Base-by-base conservation (phyloP, 2,797 vertebrate species). In the Echiichthys vipera region DNA sequence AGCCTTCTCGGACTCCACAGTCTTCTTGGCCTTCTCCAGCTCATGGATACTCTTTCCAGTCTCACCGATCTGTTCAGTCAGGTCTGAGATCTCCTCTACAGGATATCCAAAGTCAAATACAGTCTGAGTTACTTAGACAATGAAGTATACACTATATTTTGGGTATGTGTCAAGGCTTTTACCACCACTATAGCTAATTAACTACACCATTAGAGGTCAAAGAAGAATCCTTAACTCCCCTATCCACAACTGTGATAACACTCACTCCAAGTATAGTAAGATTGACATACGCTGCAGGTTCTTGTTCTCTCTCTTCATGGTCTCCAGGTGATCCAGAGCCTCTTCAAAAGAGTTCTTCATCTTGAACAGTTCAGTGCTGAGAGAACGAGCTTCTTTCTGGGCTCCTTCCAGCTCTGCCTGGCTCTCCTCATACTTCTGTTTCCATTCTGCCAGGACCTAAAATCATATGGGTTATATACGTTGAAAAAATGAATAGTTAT, bases 311-410 rank as follows among this genome's bases (percentile, higher is more conserved):
- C 96, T 87, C 75, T 94, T 97, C 74, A 96, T 74, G 7, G 96
- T 96, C 85, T 96, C 96, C 27, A 97, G 84, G 0, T 96, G 95
- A 71, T 96, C 96, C 84, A 97, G 82, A 73, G 95, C 83, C 78
- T 97, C 96, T 75, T 97, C 96, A 3, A 96, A 97, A 0, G 95
- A 95, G 57, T 96, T 96, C 89, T 96, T 97, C 92, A 97, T 95
- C 88, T 97, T 97, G 81, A 97, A 97, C 47, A 97, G 80, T 75
- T 97, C 95, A 3, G 95, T 97, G 84, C 96, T 94, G 27, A 96
- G 92, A 67, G 95, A 94, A 2, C 93, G 93, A 55, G 95, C 86
- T 80, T 96, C 95, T 76, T 96, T 96, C 88, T 94, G 95, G 5
- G 95, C 86, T 71, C 93, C 94, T 71, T 96, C 96, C 53, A 96